A percentile compares a stretch with the other conserved stretches of the same genome.
These are phyloP conservation scores for Eurytemora carolleeae DNA, from an alignment of 1,140 invertebrate species.

Conservation along the genomic window DNA sequence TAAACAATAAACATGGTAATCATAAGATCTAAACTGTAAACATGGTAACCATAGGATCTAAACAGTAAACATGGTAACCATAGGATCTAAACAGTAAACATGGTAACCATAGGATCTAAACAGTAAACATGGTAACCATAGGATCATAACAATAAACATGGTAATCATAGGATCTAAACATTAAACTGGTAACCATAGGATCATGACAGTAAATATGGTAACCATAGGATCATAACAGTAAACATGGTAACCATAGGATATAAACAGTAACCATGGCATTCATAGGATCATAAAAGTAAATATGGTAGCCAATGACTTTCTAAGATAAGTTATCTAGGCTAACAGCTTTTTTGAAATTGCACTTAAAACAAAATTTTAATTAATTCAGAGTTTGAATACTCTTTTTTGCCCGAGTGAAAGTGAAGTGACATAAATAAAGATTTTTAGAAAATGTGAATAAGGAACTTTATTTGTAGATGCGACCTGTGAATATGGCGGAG, in stretches of 20 bases:
- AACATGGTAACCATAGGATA: neutral
- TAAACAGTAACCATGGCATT: neutral
- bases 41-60: neutral
- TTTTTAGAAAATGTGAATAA: no score
- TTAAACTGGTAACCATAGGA: no score
- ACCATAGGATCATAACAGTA: neutral
- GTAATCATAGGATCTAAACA: neutral
- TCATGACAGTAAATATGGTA: neutral
- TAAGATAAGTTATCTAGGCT: neutral
- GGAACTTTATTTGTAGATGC: neutral
- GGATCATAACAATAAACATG: no score
- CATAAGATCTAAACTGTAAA: neutral
- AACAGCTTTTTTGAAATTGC: neutral
- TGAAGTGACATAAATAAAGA: neutral
- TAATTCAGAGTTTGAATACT: neutral
- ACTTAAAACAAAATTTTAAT: neutral
- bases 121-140: no score
- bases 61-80: neutral
- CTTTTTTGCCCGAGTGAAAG: neutral
- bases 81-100: neutral
- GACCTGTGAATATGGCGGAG: neutral
- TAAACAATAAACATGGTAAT: no score
- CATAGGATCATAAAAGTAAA: neutral
- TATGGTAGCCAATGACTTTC: neutral
- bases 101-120: no score